Conservation (phyloP, 2,888 invertebrate genomes). For the Tipula unca region DNA sequence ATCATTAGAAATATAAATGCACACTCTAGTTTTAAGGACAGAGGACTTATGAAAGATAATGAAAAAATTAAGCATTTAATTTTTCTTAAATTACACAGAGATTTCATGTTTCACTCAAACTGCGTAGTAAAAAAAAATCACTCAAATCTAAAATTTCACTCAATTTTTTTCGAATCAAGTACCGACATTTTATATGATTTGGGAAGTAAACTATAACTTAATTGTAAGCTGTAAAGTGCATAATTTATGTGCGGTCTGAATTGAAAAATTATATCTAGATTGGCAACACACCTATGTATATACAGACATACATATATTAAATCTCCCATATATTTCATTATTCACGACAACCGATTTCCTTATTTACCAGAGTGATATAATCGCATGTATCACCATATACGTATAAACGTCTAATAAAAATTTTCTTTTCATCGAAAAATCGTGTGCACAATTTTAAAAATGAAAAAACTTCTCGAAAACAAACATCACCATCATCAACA, state of each 20-base stretch:
- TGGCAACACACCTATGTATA: neutral
- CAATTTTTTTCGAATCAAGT: neutral
- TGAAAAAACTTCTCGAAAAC: neutral
- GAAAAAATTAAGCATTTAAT: too few species aligned
- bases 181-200: neutral
- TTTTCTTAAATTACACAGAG: too few species aligned
- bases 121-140: neutral
- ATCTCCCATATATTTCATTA: neutral
- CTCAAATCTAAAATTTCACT: neutral
- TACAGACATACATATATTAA: too few species aligned
- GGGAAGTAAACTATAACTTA: neutral
- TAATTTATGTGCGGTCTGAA: neutral
- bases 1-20: too few species aligned
- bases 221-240: too few species aligned
- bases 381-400: neutral
- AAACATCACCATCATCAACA: neutral
- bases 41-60: too few species aligned
- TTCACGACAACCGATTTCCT: neutral
- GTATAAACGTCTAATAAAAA: neutral
- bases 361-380: neutral
- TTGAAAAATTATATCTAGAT: neutral
- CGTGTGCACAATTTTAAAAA: neutral
- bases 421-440: conserved; percentile 8
- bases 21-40: too few species aligned
- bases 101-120: neutral